These are phyloP conservation scores for Pycnonotus jocosus DNA, from an alignment of 2,113 vertebrate genomes.

Conservation along the genomic window DNA sequence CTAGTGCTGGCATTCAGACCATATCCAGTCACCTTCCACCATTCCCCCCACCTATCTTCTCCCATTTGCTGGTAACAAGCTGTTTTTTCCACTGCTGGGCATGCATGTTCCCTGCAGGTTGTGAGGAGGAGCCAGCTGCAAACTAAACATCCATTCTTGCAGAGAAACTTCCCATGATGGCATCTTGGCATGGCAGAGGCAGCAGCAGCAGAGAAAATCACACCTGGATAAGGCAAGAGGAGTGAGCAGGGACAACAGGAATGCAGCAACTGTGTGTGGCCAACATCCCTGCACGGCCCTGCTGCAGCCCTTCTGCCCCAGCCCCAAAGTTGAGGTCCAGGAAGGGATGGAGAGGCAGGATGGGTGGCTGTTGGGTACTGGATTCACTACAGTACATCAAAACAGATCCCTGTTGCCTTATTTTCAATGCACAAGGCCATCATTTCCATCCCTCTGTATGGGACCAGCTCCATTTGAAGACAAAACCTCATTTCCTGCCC, in stretches of 20 bases:
- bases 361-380: not conserved
- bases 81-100: not conserved
- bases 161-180: not conserved
- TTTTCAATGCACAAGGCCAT: not conserved
- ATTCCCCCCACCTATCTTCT: not conserved
- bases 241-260: not conserved
- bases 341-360: not conserved
- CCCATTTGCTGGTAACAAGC: not conserved
- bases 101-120: not conserved
- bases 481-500: not conserved
- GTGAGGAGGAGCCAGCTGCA: not conserved
- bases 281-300: accelerated
- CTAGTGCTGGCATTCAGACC: not conserved
- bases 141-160: not conserved
- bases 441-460: accelerated
- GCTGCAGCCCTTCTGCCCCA: not conserved
- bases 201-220: not conserved
- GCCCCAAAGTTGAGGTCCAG: not conserved
- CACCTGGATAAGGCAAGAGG: not conserved
- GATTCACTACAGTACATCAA: not conserved
- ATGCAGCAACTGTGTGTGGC: accelerated
- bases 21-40: not conserved
- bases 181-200: not conserved
- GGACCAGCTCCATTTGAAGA: not conserved
- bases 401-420: not conserved